Evolutionary conservation across 2,113 vertebrate genomes (phyloP).

Genomic region (Nestor notabilis): DNA sequence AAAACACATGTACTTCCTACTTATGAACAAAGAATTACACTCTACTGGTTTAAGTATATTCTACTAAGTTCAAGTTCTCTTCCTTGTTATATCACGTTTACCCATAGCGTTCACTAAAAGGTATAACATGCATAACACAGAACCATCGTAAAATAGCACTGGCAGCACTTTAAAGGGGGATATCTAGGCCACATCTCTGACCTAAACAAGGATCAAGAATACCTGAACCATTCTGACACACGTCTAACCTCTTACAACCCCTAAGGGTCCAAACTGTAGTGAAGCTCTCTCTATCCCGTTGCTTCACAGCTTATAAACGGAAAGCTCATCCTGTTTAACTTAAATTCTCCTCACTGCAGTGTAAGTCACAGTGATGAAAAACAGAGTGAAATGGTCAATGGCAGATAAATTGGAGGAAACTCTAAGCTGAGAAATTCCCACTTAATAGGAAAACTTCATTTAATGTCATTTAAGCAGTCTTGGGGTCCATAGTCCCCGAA

Average conservation of each 20-base stretch:
- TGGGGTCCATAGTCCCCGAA: neutral
- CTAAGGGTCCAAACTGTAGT: neutral
- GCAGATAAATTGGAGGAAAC: neutral
- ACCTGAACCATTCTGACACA: neutral
- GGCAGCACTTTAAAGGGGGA: neutral
- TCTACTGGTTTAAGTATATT: neutral
- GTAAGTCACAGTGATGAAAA: neutral
- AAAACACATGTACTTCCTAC: neutral
- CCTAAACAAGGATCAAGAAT: neutral
- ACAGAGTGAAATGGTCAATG: neutral
- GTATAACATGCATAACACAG: neutral
- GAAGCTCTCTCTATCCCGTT: neutral
- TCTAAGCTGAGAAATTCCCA: neutral
- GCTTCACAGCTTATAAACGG: neutral
- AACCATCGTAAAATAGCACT: neutral
- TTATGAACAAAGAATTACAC: neutral
- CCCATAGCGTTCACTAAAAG: neutral
- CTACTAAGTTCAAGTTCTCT: neutral
- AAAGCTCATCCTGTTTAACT: neutral
- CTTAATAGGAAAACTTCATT: neutral
- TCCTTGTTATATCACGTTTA: neutral
- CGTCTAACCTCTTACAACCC: neutral
- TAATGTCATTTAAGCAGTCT: neutral
- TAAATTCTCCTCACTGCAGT: neutral
- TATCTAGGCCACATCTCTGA: neutral